These are phyloP conservation scores for Scolanthus callimorphus DNA, from an alignment of 92 coral and sea anemone genomes.

Conservation along the genomic window DNA sequence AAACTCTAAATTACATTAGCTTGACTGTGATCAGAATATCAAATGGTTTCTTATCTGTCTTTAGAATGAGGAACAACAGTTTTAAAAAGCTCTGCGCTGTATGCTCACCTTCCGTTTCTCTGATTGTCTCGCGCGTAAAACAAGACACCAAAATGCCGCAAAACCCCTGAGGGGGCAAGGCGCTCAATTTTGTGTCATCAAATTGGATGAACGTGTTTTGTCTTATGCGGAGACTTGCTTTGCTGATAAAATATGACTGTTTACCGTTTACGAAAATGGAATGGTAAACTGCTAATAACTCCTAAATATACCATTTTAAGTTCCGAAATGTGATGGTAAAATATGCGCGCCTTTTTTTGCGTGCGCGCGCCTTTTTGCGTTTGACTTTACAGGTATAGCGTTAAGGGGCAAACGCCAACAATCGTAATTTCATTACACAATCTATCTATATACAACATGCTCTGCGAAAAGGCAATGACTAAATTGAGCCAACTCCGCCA, in stretches of 20 bases:
- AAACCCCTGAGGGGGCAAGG: not conserved
- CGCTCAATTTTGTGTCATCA: not conserved
- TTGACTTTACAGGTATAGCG: too few relatives aligned
- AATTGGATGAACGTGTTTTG: constrained; percentile 1
- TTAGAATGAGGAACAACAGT: not conserved
- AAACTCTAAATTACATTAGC: constrained; percentile 1
- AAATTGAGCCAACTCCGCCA: not conserved
- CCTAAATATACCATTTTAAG: too few relatives aligned
- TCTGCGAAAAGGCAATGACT: not conserved
- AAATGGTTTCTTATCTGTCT: constrained; percentile 2
- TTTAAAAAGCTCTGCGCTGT: not conserved
- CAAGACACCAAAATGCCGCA: not conserved
- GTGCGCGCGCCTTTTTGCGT: too few relatives aligned
- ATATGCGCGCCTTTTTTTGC: too few relatives aligned
- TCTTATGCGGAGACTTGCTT: not conserved
- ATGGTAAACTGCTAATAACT: not conserved
- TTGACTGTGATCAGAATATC: constrained; percentile 1
- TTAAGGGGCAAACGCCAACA: too few relatives aligned
- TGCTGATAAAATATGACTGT: not conserved
- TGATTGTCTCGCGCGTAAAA: constrained; percentile 4
- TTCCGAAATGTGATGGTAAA: too few relatives aligned
- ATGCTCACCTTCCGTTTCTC: constrained; percentile 22
- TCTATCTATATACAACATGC: too few relatives aligned
- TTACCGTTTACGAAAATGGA: not conserved
- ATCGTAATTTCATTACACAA: too few relatives aligned